Percentiles rank a stretch among this genome's conserved stretches.
Evolutionary conservation across 2,888 invertebrate species (phyloP).

Genomic region (Eledone cirrhosa): DNA sequence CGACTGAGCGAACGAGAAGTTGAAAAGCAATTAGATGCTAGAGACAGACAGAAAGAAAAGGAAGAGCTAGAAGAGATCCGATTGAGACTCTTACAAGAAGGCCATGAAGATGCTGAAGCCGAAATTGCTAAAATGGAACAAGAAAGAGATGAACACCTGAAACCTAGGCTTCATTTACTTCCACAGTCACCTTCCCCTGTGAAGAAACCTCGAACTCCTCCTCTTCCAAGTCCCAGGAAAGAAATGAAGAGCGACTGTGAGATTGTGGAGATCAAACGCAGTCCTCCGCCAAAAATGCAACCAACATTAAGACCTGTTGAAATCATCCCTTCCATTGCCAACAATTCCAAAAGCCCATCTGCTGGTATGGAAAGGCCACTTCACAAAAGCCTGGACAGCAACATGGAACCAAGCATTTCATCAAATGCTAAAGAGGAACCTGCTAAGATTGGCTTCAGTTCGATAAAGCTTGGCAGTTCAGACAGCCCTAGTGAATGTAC

Average conservation of each 20-base stretch:
- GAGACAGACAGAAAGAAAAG: conserved; percentile 85
- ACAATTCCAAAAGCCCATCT: conserved; percentile 26
- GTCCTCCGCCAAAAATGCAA: conserved; percentile 44
- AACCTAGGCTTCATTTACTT: conserved; percentile 80
- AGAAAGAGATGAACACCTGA: conserved; percentile 84
- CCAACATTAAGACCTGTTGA: conserved; percentile 44
- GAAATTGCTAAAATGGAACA: conserved; percentile 71
- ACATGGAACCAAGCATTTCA: conserved; percentile 33
- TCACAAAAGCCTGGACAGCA: not conserved
- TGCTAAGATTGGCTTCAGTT: conserved; percentile 37
- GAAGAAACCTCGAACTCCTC: conserved; percentile 20
- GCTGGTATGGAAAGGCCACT: conserved; percentile 27
- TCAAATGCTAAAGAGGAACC: conserved; percentile 37
- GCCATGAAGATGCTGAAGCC: conserved; percentile 69
- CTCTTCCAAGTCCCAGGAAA: conserved; percentile 16
- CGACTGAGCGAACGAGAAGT: conserved; percentile 91
- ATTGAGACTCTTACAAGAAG: conserved; percentile 74
- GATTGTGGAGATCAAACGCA: not conserved
- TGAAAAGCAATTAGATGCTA: conserved; percentile 90
- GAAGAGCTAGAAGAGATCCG: conserved; percentile 87
- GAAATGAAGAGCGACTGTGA: not conserved
- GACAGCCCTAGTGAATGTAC: conserved; percentile 40
- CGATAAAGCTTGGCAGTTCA: conserved; percentile 36
- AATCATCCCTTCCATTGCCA: conserved; percentile 20
- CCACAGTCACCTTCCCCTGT: conserved; percentile 17